These are phyloP conservation scores for Ifrita kowaldi DNA, from an alignment of 2,113 vertebrate genomes.

Conservation along the genomic window DNA sequence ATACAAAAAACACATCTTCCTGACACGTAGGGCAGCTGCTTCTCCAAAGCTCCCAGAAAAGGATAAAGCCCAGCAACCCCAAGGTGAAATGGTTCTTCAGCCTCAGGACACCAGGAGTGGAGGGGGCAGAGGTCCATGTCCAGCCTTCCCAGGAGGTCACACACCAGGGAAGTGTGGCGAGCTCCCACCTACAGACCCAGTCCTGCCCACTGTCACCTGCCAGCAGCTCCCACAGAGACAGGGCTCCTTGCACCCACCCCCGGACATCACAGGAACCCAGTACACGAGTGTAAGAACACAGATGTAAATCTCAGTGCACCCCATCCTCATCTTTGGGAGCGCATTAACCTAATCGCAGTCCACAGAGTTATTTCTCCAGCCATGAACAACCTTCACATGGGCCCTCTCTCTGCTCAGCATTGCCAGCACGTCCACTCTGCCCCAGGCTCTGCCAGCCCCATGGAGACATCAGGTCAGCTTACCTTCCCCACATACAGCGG, in stretches of 20 bases:
- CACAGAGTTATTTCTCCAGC: not conserved
- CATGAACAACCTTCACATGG: rapidly evolving
- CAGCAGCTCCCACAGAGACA: not conserved
- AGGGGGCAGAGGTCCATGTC: not conserved
- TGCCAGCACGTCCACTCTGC: not conserved
- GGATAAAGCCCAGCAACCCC: not conserved
- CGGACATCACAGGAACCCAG: not conserved
- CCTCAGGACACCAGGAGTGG: not conserved
- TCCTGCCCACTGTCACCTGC: not conserved
- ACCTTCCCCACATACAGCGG: constrained; percentile 98
- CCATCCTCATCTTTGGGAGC: not conserved
- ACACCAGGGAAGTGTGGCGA: not conserved
- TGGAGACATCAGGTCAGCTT: not conserved
- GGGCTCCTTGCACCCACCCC: not conserved
- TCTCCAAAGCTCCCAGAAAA: not conserved
- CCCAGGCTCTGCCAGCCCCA: not conserved
- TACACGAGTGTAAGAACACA: rapidly evolving
- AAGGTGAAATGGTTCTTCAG: not conserved
- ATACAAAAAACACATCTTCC: not conserved
- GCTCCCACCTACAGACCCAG: not conserved
- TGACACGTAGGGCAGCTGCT: rapidly evolving
- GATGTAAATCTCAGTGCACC: not conserved
- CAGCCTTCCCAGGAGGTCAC: not conserved
- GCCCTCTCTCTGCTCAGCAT: not conserved
- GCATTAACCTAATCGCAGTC: not conserved